Conservation (phyloP, 2,888 invertebrate species). For the Rhorus exstirpatorius region DNA sequence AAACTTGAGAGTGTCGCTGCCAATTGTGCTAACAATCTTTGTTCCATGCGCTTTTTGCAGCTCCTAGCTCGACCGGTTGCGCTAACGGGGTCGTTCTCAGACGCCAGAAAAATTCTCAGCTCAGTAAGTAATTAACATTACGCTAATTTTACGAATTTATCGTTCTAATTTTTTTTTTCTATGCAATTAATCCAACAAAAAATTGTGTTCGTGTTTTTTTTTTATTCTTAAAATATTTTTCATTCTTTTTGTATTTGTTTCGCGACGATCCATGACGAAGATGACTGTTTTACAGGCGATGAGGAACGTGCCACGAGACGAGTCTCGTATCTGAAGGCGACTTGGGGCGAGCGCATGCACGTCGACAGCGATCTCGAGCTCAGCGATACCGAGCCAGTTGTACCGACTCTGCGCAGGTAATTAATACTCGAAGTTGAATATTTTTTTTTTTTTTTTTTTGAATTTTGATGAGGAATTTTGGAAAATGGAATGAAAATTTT, state of each 20-base stretch:
- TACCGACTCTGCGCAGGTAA: conserved; percentile 90
- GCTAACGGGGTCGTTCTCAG: conserved; percentile 83
- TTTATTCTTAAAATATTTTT: conserved; percentile 1
- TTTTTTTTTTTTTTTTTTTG: not conserved
- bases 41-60: conserved; percentile 72
- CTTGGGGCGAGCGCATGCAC: conserved; percentile 92
- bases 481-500: not conserved
- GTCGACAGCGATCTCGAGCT: conserved; percentile 90
- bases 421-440: conserved; percentile 64
- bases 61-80: conserved; percentile 74
- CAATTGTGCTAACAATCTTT: conserved; percentile 67
- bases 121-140: conserved; percentile 79
- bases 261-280: conserved; percentile 23
- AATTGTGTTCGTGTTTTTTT: conserved; percentile 16
- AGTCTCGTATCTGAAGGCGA: conserved; percentile 98
- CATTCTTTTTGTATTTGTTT: conserved; percentile 26
- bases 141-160: conserved; percentile 33
- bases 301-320: conserved; percentile 95
- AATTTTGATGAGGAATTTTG: not conserved
- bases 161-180: conserved; percentile 27
- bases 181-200: conserved; percentile 36
- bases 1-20: conserved; percentile 12
- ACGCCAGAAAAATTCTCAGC: conserved; percentile 82
- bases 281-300: conserved; percentile 87
- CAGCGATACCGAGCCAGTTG: conserved; percentile 88